Evolutionary conservation across 2,797 vertebrate species (phyloP).

Genomic region (Anguilla anguilla): DNA sequence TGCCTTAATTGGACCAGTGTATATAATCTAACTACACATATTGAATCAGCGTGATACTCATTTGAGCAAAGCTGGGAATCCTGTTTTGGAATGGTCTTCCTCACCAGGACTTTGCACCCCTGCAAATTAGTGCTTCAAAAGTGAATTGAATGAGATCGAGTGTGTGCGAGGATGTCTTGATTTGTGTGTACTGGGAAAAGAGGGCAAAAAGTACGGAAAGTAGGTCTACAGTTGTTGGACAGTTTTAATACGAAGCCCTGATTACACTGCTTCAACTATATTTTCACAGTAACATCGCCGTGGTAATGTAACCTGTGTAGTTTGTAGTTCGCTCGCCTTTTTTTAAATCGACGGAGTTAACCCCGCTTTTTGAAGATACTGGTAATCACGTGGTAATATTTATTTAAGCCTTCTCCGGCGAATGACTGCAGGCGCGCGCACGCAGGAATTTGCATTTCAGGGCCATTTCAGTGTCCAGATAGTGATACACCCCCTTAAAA

Average conservation of each 20-base stretch:
- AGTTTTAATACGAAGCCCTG: background rate
- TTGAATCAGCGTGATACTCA: background rate
- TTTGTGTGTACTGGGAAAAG: background rate
- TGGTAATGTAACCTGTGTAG: background rate
- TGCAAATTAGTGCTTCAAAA: background rate
- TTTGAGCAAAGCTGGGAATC: background rate
- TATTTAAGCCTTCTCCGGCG: background rate
- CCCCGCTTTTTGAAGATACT: background rate
- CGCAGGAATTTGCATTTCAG: background rate
- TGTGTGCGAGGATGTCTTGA: background rate
- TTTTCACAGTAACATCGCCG: background rate
- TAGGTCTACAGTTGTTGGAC: background rate
- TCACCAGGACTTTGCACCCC: background rate
- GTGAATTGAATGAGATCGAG: constrained; percentile 17
- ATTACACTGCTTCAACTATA: background rate
- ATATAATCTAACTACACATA: background rate
- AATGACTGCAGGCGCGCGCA: background rate
- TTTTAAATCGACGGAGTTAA: background rate
- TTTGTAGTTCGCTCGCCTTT: background rate
- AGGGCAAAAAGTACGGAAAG: background rate
- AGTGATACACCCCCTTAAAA: background rate
- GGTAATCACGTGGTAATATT: background rate
- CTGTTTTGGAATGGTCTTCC: background rate
- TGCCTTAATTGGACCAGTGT: background rate
- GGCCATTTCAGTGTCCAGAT: background rate